Base-by-base conservation (phyloP, 2,888 invertebrate species). In the Torymus aiolomorphi region DNA sequence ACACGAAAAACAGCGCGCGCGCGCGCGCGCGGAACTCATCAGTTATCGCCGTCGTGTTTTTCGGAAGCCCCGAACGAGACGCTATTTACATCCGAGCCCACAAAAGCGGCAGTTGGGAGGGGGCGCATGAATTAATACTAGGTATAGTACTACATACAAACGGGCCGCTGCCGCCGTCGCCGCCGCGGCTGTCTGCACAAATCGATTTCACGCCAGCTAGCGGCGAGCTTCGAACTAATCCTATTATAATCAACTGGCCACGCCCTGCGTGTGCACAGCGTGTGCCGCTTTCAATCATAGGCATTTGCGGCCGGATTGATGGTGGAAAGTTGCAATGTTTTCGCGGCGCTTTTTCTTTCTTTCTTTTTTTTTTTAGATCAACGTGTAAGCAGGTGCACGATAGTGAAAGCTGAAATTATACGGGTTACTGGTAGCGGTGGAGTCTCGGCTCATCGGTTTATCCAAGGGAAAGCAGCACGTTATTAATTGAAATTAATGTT, bases 131-230 rank as follows among this genome's bases (percentile, higher is more conserved):
- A 76, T 80, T 80, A 76, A 76, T 72, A 51, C 57, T 3, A n/a
- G n/a, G n/a, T n/a, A 20, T 20, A 10, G 31, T 31, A 31, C 31
- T 31, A 31, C n/a, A 11, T 49, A 54, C 11, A 61, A 57, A 59
- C 31, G 31, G 2, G 4, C 24, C 24, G 51, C 18, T 31, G 69
- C 65, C 49, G 51, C 11, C 16, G 42, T 14, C n/a, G 62, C 18
- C 11, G 16, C 49, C 52, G 13, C 49, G 67, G 62, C 67, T 42
- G 59, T 78, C 56, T 49, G 24, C 14, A 65, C 67, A 56, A 81
- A 81, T 81, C 81, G 81, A 81, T 81, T 76, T 77, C 54, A 65
- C 81, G 81, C 79, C 81, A 79, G 65, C 81, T 81, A 67, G 79
- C 76, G 81, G 79, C 49, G 54, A 71, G 66, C 63, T 61, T 59